These are phyloP conservation scores for Pachycephala philippinensis DNA, from an alignment of 2,113 vertebrate genomes.

Conservation along the genomic window DNA sequence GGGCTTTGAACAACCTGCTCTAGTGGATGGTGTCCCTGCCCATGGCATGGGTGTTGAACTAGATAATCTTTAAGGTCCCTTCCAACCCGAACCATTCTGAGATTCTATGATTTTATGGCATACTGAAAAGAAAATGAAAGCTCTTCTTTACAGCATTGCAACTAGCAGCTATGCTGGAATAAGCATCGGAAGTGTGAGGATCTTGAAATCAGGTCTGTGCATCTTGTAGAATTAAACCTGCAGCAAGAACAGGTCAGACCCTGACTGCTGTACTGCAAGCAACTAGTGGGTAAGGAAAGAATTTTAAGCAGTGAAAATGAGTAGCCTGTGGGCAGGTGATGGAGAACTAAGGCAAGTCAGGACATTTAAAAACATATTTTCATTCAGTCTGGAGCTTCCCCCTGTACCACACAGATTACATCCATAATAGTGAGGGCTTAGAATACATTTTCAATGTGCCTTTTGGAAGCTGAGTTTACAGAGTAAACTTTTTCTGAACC, in stretches of 20 bases:
- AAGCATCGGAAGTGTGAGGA: background rate
- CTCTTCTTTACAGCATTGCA: background rate
- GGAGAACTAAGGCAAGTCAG: background rate
- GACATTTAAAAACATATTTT: background rate
- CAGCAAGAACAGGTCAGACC: background rate
- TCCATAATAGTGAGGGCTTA: rapidly evolving
- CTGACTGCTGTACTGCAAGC: background rate
- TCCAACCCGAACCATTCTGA: background rate
- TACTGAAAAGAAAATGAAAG: background rate
- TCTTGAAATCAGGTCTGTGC: background rate
- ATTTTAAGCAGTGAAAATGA: background rate
- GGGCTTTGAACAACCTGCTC: too few species aligned
- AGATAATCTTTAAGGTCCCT: background rate
- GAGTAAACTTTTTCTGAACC: background rate
- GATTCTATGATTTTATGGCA: background rate
- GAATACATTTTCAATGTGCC: background rate
- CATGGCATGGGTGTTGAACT: background rate
- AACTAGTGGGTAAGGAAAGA: background rate
- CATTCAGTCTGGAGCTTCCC: background rate
- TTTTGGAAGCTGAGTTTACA: background rate
- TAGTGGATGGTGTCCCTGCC: too few species aligned
- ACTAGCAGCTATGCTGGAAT: background rate
- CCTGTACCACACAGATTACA: background rate
- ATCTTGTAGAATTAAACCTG: background rate
- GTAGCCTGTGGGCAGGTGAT: background rate